These are phyloP conservation scores for Dendropsophus ebraccatus DNA, from an alignment of 2,113 vertebrate species.

Conservation along the genomic window DNA sequence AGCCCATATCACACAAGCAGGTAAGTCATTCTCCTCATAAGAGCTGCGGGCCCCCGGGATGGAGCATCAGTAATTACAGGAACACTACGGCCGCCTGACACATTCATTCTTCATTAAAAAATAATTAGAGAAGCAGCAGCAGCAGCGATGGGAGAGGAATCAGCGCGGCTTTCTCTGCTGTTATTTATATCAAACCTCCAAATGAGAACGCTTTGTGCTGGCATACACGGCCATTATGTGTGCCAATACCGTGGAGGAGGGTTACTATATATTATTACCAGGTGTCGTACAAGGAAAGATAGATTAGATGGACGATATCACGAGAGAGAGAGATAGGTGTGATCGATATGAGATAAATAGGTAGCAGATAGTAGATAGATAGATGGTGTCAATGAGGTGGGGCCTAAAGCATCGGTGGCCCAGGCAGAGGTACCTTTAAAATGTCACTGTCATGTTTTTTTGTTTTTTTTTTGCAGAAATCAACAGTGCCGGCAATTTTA, in stretches of 20 bases:
- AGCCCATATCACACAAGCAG: background rate
- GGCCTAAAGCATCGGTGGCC: too few relatives aligned
- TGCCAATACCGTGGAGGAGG: background rate
- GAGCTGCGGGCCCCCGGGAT: background rate
- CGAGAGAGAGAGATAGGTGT: too few relatives aligned
- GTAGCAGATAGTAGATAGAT: too few relatives aligned
- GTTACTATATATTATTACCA: background rate
- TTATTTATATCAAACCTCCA: background rate
- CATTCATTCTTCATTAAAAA: slow-evolving; percentile 8
- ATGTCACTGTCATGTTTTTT: too few relatives aligned
- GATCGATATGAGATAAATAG: too few relatives aligned
- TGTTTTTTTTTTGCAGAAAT: too few relatives aligned
- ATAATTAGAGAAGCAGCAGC: background rate
- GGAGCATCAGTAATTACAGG: background rate
- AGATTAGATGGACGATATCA: too few relatives aligned
- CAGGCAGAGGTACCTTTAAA: too few relatives aligned
- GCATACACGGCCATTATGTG: background rate
- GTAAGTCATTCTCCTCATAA: background rate
- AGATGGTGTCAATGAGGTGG: too few relatives aligned
- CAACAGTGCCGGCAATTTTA: too few relatives aligned
- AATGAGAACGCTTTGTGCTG: background rate
- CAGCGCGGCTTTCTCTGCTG: background rate
- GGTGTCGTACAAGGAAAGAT: too few relatives aligned
- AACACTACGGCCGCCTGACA: background rate
- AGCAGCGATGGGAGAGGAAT: background rate